Conservation (phyloP, 2,888 invertebrate genomes). For the Zonitis immaculata region DNA sequence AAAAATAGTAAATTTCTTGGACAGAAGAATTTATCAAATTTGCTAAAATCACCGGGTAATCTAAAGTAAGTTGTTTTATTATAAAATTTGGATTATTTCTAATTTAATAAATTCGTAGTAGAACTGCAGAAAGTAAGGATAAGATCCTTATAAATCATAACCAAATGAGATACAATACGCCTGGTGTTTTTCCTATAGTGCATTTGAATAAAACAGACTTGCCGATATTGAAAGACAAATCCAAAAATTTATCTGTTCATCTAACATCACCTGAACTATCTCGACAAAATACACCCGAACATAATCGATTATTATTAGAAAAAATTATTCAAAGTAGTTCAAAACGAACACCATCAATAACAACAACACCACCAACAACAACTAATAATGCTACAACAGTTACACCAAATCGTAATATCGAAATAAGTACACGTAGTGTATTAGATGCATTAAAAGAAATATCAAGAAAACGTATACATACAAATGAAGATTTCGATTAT, state of each 20-base stretch:
- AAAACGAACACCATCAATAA: conserved; percentile 9
- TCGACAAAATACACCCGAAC: conserved; percentile 29
- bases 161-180: conserved; percentile 47
- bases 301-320: conserved; percentile 31
- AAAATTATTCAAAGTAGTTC: conserved; percentile 25
- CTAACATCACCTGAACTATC: conserved; percentile 38
- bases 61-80: not conserved
- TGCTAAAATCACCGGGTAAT: not conserved
- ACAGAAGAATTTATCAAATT: not conserved
- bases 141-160: conserved; percentile 20
- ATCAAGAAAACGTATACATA: conserved; percentile 54
- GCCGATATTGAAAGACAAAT: conserved; percentile 39
- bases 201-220: conserved; percentile 50
- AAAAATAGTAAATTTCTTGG: not conserved
- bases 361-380: not conserved
- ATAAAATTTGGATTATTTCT: not conserved
- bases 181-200: conserved; percentile 51
- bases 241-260: conserved; percentile 38
- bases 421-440: conserved; percentile 50
- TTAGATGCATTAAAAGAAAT: conserved; percentile 56
- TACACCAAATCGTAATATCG: conserved; percentile 20
- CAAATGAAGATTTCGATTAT: conserved; percentile 36
- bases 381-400: not conserved
- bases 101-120: conserved; percentile 30
- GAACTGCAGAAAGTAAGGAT: conserved; percentile 52